Evolutionary conservation across 1,140 invertebrate species (phyloP).

Genomic region (Helicorthomorpha holstii): DNA sequence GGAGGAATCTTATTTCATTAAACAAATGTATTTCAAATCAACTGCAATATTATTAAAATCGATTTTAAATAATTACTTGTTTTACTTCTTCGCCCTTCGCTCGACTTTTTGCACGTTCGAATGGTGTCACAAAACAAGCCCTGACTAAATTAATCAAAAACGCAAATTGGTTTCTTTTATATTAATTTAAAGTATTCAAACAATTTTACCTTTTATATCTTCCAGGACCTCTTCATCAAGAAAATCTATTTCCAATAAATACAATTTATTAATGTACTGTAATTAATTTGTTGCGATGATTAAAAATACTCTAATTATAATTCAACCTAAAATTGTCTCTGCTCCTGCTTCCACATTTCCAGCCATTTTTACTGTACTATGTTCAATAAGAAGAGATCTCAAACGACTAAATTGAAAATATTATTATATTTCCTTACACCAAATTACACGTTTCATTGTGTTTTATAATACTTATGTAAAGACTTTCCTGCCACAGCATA

Average conservation of each 20-base stretch:
- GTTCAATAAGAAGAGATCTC: background rate
- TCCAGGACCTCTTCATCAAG: conserved; percentile 26
- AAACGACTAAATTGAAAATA: background rate
- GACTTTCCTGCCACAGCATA: conserved; percentile 47
- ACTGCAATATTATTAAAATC: conserved; percentile 1
- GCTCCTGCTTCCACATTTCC: background rate
- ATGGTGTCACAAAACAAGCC: conserved; percentile 65
- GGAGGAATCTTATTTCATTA: no score
- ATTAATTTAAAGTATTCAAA: background rate
- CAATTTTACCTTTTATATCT: conserved; percentile 32
- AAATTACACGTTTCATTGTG: background rate
- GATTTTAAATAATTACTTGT: conserved; percentile 30
- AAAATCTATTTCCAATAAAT: conserved; percentile 12
- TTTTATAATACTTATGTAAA: conserved; percentile 38
- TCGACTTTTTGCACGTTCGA: no score
- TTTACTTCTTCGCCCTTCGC: no score
- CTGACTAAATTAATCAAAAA: conserved; percentile 27
- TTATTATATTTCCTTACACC: background rate
- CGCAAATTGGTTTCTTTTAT: conserved; percentile 1
- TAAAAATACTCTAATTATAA: background rate
- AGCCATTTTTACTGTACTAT: background rate
- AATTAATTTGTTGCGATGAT: background rate
- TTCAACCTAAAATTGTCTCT: background rate
- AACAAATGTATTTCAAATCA: no score
- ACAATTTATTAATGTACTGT: background rate